Conservation (phyloP, 1,140 invertebrate species). For the Trichogramma pretiosum region DNA sequence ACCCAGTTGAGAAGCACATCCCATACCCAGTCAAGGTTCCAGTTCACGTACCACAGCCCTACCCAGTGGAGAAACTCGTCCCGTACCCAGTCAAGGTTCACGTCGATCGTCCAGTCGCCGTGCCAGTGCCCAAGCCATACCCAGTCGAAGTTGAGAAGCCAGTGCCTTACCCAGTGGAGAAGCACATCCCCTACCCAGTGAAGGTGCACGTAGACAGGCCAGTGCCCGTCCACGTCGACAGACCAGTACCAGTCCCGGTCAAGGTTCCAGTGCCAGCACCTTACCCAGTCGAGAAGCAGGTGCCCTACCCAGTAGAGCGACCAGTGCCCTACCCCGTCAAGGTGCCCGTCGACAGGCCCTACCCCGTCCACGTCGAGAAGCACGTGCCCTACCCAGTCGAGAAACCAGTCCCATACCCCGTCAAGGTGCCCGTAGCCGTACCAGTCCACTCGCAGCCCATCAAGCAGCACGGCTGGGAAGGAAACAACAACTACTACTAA, state of each 20-base stretch:
- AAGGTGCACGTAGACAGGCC: conserved; percentile 48
- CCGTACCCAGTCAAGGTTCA: conserved; percentile 53
- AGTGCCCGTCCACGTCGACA: conserved; percentile 44
- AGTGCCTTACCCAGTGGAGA: conserved; percentile 60
- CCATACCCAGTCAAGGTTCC: conserved; percentile 54
- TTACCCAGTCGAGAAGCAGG: conserved; percentile 44
- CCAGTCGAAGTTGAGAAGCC: conserved; percentile 59
- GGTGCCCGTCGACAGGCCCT: conserved; percentile 56
- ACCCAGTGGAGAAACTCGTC: conserved; percentile 53
- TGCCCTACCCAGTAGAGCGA: conserved; percentile 65
- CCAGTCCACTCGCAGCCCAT: conserved; percentile 43
- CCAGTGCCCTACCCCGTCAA: conserved; percentile 62
- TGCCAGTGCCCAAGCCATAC: conserved; percentile 46
- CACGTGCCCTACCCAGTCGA: conserved; percentile 52
- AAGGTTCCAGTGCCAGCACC: conserved; percentile 45
- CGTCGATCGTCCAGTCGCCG: conserved; percentile 53
- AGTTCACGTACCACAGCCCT: conserved; percentile 57
- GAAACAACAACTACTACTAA: conserved; percentile 2
- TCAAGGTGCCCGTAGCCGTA: conserved; percentile 55
- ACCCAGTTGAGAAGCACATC: conserved; percentile 60
- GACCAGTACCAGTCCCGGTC: conserved; percentile 50
- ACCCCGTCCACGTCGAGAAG: conserved; percentile 56
- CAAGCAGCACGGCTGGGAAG: background rate
- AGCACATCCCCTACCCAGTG: conserved; percentile 57
- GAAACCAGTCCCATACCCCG: conserved; percentile 51